These are phyloP conservation scores for Melanitta fusca DNA, from an alignment of 2,797 vertebrate genomes.

Conservation along the genomic window DNA sequence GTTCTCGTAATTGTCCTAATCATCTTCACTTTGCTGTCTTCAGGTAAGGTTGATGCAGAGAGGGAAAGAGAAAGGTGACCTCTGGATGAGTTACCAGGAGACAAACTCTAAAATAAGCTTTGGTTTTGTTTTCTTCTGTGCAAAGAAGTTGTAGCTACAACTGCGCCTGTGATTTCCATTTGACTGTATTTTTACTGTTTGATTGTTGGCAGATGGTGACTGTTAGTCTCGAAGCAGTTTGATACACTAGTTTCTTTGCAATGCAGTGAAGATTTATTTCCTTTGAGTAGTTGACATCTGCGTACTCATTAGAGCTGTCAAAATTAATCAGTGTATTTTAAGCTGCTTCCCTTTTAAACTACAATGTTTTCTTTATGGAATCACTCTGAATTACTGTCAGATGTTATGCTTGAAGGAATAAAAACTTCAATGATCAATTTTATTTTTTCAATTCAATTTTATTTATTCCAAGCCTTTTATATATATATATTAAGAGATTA, in stretches of 20 bases:
- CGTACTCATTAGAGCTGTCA: accelerated
- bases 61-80: background rate
- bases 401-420: background rate
- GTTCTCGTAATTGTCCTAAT: conserved; percentile 29
- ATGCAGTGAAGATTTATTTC: background rate
- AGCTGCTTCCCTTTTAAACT: background rate
- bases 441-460: background rate
- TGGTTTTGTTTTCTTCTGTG: conserved; percentile 13
- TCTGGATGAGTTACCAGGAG: background rate
- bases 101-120: background rate
- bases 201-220: conserved; percentile 54
- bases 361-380: background rate
- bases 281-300: background rate
- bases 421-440: background rate
- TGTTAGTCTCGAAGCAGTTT: conserved; percentile 8
- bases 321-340: background rate
- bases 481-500: background rate
- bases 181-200: conserved; percentile 13
- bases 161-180: background rate
- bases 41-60: conserved; percentile 63
- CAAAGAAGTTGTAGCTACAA: background rate
- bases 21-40: conserved; percentile 15
- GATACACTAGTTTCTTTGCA: background rate
- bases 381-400: background rate
- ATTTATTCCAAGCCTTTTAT: background rate